Evolutionary conservation across 2,888 invertebrate genomes (phyloP).

Genomic region (Papilio demoleus): DNA sequence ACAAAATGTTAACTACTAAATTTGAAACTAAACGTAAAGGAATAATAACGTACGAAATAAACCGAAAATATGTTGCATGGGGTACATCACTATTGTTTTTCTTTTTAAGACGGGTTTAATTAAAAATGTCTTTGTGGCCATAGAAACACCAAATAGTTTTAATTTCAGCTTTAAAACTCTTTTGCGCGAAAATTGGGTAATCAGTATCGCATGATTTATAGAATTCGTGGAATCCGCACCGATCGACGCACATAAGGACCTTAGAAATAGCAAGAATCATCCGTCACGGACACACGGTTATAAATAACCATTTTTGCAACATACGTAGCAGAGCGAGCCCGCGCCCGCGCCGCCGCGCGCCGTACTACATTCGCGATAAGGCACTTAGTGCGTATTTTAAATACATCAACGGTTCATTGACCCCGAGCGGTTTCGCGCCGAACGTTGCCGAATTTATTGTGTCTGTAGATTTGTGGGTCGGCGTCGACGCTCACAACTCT

Average conservation of each 20-base stretch:
- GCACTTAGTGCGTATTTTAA: slow-evolving; percentile 80
- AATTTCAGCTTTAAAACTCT: slow-evolving; percentile 20
- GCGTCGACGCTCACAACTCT: slow-evolving; percentile 59
- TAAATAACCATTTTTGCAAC: slow-evolving; percentile 78
- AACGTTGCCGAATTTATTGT: slow-evolving; percentile 80
- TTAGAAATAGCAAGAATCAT: slow-evolving; percentile 71
- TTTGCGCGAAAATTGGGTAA: not conserved
- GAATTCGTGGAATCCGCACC: slow-evolving; percentile 48
- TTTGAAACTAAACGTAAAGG: not conserved
- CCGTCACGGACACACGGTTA: slow-evolving; percentile 74
- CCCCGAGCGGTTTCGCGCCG: slow-evolving; percentile 74
- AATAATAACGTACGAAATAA: not conserved
- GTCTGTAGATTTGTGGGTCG: slow-evolving; percentile 83
- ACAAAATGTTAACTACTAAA: slow-evolving; percentile 43
- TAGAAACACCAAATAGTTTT: slow-evolving; percentile 36
- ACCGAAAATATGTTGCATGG: slow-evolving; percentile 33
- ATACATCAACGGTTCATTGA: slow-evolving; percentile 82
- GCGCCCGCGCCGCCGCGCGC: slow-evolving; percentile 67
- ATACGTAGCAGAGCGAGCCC: slow-evolving; percentile 67
- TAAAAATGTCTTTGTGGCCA: slow-evolving; percentile 33
- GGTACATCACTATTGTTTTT: slow-evolving; percentile 59
- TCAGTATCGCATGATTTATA: slow-evolving; percentile 1
- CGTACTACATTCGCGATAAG: slow-evolving; percentile 80
- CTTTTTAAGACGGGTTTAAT: slow-evolving; percentile 43
- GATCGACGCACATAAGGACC: slow-evolving; percentile 60